phyloP scores from a whole-genome alignment of 2,888 invertebrate genomes.

The Drosophila pegasa region DNA sequence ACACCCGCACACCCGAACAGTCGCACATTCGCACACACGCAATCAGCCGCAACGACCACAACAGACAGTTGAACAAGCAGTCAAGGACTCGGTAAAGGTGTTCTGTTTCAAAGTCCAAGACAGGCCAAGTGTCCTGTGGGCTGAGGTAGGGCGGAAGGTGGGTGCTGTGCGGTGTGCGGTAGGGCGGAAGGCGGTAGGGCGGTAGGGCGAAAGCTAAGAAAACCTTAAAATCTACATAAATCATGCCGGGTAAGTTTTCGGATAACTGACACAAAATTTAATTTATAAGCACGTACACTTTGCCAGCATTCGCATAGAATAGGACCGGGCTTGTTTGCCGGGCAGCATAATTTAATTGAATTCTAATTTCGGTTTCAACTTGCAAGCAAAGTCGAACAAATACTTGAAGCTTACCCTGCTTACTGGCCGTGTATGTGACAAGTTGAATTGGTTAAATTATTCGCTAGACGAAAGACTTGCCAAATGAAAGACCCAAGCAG shows the following conservation, averaged over 20 bases:
- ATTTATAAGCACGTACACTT: slow-evolving; percentile 33
- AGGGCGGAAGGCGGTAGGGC: background rate
- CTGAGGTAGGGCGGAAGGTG: background rate
- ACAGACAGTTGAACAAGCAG: slow-evolving; percentile 24
- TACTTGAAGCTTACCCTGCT: slow-evolving; percentile 12
- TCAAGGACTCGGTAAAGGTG: slow-evolving; percentile 25
- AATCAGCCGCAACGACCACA: slow-evolving; percentile 31
- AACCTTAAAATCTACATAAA: slow-evolving; percentile 51
- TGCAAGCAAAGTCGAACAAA: slow-evolving; percentile 10
- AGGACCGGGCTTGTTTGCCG: slow-evolving; percentile 5
- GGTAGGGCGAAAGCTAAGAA: slow-evolving; percentile 22
- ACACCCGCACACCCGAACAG: slow-evolving; percentile 1
- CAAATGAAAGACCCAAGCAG: too few relatives aligned
- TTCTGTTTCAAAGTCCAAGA: slow-evolving; percentile 38
- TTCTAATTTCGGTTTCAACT: slow-evolving; percentile 34
- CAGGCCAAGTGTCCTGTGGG: slow-evolving; percentile 4
- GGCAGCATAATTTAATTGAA: slow-evolving; percentile 48
- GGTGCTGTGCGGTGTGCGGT: too few relatives aligned
- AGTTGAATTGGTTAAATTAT: slow-evolving; percentile 13
- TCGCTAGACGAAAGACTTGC: too few relatives aligned
- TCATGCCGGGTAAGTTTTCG: slow-evolving; percentile 33
- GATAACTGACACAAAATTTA: slow-evolving; percentile 27
- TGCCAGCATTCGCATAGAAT: background rate
- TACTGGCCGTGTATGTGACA: background rate
- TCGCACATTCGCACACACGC: slow-evolving; percentile 26